Base-by-base conservation (phyloP, 2,797 vertebrate species). In the Centroberyx gerrardi region DNA sequence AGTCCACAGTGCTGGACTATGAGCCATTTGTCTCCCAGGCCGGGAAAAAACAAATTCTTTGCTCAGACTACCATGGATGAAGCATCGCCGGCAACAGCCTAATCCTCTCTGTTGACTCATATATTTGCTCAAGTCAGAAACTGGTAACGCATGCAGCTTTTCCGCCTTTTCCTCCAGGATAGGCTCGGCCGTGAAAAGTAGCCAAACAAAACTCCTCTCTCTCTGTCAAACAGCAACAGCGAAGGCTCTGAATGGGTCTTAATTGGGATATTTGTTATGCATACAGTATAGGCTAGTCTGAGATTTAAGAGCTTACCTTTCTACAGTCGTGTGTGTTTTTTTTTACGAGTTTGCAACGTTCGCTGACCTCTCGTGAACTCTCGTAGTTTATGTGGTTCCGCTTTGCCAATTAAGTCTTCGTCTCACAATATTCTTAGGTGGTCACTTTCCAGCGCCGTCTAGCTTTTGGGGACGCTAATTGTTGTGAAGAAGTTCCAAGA, bases 251-350 rank as follows among this genome's bases (percentile, higher is more conserved):
- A 80, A 74, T 74, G 31, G 59, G 28, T 62, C 51, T 46, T 66
- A 78, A 83, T 76, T 69, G 66, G 68, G 48, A 48, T 55, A 82
- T 72, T 72, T 75, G 59, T 83, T 63, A 76, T 74, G 58, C 67
- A 38, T 22, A n/a, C 44, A 15, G 29, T 17, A 27, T 10, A 28
- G 48, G 31, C 65, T 79, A 38, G 68, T 49, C 27, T 9, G 42
- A 62, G 29, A 83, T 84, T 58, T 46, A 74, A 65, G 60, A 59
- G 44, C 42, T 31, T 60, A n/a, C 17, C 3, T 51, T 49, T 56
- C 2, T 71, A 10, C 46, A 59, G 60, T 62, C 28, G 40, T 64
- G 42, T 36, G 6, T 52, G 3, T 27, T 14, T 36, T 44, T 13
- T 49, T 36, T 65, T 8, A 1, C 48, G 18, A 8, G 1, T 73